Percentiles rank a stretch among this genome's conserved stretches.
Evolutionary conservation across 2,113 vertebrate species (phyloP).

Genomic region (Nanorana parkeri): DNA sequence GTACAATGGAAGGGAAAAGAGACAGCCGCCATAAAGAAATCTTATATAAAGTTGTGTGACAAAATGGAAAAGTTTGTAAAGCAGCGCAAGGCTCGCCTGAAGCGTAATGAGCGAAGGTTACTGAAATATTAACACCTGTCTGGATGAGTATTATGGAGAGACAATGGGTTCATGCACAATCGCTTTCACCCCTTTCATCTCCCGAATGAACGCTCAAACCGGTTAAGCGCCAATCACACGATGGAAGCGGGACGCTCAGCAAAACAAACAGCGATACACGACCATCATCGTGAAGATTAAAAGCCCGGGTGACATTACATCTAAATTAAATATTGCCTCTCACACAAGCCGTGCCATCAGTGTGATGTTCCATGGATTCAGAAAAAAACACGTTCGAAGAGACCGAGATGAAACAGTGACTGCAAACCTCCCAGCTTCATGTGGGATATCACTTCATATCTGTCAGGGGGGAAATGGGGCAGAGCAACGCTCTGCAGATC

Average conservation of each 20-base stretch:
- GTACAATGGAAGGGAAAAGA: not conserved
- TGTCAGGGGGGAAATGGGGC: too few species aligned
- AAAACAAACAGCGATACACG: not conserved
- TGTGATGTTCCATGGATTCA: not conserved
- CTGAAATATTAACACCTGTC: conserved; percentile 51
- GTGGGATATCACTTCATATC: too few species aligned
- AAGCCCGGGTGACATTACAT: not conserved
- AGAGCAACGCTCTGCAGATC: too few species aligned
- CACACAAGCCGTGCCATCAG: not conserved
- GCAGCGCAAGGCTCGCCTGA: not conserved
- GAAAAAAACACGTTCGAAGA: too few species aligned
- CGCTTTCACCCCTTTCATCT: conserved; percentile 23
- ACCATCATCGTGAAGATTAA: conserved; percentile 1
- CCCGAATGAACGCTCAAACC: not conserved
- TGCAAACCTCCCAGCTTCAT: too few species aligned
- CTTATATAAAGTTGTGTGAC: not conserved
- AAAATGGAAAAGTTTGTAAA: not conserved
- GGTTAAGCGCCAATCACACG: conserved; percentile 14
- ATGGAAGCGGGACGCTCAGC: not conserved
- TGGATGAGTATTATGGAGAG: not conserved
- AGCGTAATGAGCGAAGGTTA: conserved; percentile 20
- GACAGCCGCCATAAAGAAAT: not conserved
- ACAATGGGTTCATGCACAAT: not conserved
- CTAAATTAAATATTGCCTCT: not conserved
- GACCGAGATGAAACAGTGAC: too few species aligned